Evolutionary conservation across 1,140 invertebrate genomes (phyloP), one percentile per base, ranked within the genome.

Genomic region (Dufourea novaeangliae): DNA sequence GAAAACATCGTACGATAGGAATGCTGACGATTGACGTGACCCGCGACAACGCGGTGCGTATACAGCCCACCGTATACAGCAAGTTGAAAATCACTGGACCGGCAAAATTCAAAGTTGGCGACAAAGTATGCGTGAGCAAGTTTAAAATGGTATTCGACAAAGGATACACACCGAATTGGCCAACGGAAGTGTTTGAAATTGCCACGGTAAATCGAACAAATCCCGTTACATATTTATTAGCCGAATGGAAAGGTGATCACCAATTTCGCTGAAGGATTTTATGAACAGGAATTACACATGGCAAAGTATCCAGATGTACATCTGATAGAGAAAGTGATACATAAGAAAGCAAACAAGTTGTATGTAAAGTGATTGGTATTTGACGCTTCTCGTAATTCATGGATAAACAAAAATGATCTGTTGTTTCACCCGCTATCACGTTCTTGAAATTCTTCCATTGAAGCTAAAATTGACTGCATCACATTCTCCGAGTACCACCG

Each of bases 101-200:
- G 11, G 17, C 56, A 6, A n/a, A 79, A 78, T 88, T 89, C 71
- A 79, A 83, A 69, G 29, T 89, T 52, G 89, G 88, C 34, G 91
- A 92, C 80, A 56, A 76, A 57, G 88, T 91, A 39, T 77, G 86
- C 76, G 88, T 92, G 37, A 89, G 87, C 66, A 92, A 91, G 80
- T 79, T 79, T 63, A 91, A 91, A 86, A 54, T 79, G 66, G 12
- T 80, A 12, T 92, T 92, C 81, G 83, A 90, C 32, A 92, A 92
- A 73, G 88, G 90, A 20, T 92, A 91, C 82, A 89, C 86, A n/a
- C 88, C 89, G 17, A 92, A 92, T 77, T 92, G 90, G 88, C 80
- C 85, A 32, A 90, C 86, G 57, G 89, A 92, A 89, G 37, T 39
- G 50, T 92, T 93, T 80, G 88, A 86, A 82, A 85, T 90, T 29